A percentile compares a stretch with the other conserved stretches of the same genome.
phyloP scores from a whole-genome alignment of 2,888 invertebrate genomes.

The Sialis lutaria region DNA sequence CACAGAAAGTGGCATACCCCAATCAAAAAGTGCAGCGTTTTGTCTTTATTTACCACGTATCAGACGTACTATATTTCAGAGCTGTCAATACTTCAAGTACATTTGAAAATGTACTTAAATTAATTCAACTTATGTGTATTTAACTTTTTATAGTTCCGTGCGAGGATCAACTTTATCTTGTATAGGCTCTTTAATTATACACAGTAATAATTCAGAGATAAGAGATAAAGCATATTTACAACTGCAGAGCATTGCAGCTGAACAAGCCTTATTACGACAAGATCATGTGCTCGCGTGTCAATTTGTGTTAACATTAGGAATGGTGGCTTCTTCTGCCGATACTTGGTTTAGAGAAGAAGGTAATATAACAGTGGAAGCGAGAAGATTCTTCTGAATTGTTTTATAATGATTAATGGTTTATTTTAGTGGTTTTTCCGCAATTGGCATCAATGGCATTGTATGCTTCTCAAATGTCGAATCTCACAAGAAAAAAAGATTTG shows the following conservation, averaged over 20 bases:
- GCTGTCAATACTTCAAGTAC: background rate
- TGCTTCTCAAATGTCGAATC: conserved; percentile 33
- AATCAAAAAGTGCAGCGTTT: no score
- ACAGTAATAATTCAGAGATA: conserved; percentile 28
- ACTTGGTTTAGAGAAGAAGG: conserved; percentile 41
- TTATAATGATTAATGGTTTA: conserved; percentile 5
- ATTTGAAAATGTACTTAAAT: no score
- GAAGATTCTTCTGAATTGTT: no score
- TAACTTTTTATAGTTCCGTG: conserved; percentile 28
- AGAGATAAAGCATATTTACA: conserved; percentile 37
- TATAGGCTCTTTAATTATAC: conserved; percentile 37
- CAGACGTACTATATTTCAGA: background rate
- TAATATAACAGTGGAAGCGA: conserved; percentile 12
- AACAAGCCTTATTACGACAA: conserved; percentile 21
- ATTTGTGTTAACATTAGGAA: conserved; percentile 39
- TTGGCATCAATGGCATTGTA: conserved; percentile 35
- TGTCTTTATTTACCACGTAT: no score
- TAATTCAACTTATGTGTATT: conserved; percentile 1
- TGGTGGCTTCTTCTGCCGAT: conserved; percentile 39
- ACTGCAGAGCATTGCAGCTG: conserved; percentile 25
- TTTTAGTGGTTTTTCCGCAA: conserved; percentile 43
- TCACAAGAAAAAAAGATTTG: conserved; percentile 36
- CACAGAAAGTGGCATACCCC: no score
- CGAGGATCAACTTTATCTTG: conserved; percentile 43
- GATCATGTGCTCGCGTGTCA: conserved; percentile 33